Conservation (phyloP, 2,113 vertebrate genomes). For the Taxidea taxus region DNA sequence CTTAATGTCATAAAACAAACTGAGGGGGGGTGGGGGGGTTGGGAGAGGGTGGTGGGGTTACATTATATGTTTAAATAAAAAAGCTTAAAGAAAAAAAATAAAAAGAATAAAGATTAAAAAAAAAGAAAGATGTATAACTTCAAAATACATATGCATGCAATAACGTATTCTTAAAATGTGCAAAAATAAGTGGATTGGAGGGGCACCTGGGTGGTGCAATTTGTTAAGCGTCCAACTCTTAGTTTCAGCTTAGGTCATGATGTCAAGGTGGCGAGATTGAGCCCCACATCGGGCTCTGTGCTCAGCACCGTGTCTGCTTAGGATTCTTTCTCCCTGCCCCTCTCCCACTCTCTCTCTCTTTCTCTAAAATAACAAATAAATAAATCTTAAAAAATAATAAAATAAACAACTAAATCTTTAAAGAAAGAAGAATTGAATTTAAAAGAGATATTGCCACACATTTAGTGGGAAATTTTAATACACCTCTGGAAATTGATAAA, state of each 20-base stretch:
- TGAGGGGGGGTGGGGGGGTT: no score
- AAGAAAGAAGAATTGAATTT: neutral
- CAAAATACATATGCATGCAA: neutral
- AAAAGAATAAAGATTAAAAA: no score
- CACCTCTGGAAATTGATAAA: neutral
- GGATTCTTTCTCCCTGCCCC: neutral
- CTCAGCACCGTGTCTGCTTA: neutral
- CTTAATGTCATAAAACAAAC: no score
- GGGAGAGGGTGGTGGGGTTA: no score
- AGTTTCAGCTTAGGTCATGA: neutral
- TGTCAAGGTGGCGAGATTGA: neutral
- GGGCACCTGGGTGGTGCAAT: neutral
- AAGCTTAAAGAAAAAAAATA: no score
- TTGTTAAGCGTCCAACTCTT: neutral
- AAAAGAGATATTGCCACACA: neutral
- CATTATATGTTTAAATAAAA: no score
- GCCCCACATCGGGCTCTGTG: neutral
- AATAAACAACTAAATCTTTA: neutral
- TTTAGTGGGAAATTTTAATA: neutral
- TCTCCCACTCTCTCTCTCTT: neutral
- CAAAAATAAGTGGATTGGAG: neutral
- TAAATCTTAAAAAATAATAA: neutral
- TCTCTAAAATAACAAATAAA: neutral
- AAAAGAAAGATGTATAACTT: neutral
- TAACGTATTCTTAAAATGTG: neutral